These are phyloP conservation scores for Leptinotarsa haldemani DNA, from an alignment of 2,888 invertebrate species.

Conservation along the genomic window DNA sequence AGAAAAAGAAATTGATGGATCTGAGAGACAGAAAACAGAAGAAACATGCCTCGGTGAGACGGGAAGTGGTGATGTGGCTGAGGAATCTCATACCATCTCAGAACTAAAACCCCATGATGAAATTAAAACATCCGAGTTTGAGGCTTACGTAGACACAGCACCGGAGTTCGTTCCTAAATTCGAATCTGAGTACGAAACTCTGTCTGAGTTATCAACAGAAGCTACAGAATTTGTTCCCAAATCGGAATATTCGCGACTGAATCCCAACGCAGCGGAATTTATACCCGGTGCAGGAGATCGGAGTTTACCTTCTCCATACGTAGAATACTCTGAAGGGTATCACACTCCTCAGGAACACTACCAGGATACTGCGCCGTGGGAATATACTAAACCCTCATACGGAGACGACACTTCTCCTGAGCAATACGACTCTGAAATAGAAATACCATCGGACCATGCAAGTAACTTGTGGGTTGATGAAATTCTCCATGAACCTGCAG, in stretches of 20 bases:
- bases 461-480: slow-evolving; percentile 60
- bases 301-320: slow-evolving; percentile 31
- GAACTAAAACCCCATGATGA: neutral
- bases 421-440: slow-evolving; percentile 53
- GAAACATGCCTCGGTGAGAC: neutral
- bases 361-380: slow-evolving; percentile 46
- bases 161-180: slow-evolving; percentile 60
- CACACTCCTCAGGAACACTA: slow-evolving; percentile 33
- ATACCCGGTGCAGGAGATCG: slow-evolving; percentile 56
- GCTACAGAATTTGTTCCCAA: slow-evolving; percentile 61
- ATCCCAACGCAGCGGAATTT: slow-evolving; percentile 64
- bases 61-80: slow-evolving; percentile 10
- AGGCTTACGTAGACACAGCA: slow-evolving; percentile 58
- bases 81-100: slow-evolving; percentile 9
- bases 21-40: neutral
- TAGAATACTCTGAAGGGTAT: slow-evolving; percentile 33
- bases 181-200: slow-evolving; percentile 31
- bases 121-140: slow-evolving; percentile 54
- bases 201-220: slow-evolving; percentile 44
- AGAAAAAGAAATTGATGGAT: neutral
- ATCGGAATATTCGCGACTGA: slow-evolving; percentile 57
- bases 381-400: slow-evolving; percentile 52
- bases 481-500: slow-evolving; percentile 54
- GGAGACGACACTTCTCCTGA: slow-evolving; percentile 47
- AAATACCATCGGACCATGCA: slow-evolving; percentile 58